These are phyloP conservation scores for Rhynchophorus ferrugineus DNA, from an alignment of 1,140 invertebrate species.

Conservation along the genomic window DNA sequence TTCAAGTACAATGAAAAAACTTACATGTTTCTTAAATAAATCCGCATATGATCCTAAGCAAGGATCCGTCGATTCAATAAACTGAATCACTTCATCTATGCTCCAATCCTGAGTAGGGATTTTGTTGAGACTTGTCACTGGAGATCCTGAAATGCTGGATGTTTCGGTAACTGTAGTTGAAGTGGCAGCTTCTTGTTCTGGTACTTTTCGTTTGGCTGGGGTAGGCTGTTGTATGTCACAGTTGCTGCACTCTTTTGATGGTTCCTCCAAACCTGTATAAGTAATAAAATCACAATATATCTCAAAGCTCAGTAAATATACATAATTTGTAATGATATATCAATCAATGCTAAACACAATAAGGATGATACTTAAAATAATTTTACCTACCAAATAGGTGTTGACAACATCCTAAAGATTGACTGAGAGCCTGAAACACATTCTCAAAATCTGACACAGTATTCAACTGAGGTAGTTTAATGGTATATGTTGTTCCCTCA, in stretches of 20 bases:
- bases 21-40: conserved; percentile 88
- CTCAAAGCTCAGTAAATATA: too few relatives aligned
- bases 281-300: neutral
- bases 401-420: conserved; percentile 34
- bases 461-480: conserved; percentile 33
- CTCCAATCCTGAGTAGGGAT: conserved; percentile 80
- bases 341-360: too few relatives aligned
- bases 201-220: conserved; percentile 31
- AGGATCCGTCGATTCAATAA: conserved; percentile 76
- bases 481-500: conserved; percentile 33
- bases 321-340: too few relatives aligned
- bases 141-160: conserved; percentile 39
- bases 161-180: conserved; percentile 45
- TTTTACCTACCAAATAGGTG: conserved; percentile 38
- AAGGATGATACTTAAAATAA: too few relatives aligned
- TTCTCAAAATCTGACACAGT: conserved; percentile 31
- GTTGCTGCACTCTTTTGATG: conserved; percentile 25
- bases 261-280: conserved; percentile 26
- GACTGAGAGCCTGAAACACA: conserved; percentile 29
- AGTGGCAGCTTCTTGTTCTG: conserved; percentile 54
- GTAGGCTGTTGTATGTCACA: conserved; percentile 32
- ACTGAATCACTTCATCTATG: conserved; percentile 88
- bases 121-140: conserved; percentile 36
- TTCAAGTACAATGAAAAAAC: conserved; percentile 44
- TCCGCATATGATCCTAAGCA: conserved; percentile 79